Conservation (phyloP, 1,140 invertebrate species). For the Mizuhopecten yessoensis region DNA sequence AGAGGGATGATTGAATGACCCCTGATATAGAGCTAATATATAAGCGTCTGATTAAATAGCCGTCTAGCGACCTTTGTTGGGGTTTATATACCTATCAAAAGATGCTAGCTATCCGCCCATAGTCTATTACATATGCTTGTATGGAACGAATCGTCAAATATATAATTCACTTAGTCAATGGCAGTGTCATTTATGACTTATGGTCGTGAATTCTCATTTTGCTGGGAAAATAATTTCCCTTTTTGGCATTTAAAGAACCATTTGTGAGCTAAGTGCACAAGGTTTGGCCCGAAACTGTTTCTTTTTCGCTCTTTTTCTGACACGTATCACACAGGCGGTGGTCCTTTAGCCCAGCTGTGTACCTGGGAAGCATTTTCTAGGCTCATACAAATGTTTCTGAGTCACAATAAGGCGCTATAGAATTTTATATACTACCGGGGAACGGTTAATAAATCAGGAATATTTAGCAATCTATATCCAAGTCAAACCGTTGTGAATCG, state of each 20-base stretch:
- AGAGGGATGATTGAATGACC: not conserved
- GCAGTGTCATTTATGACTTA: not conserved
- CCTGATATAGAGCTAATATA: conserved; percentile 22
- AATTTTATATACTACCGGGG: not conserved
- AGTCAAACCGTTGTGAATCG: not conserved
- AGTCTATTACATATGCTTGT: not conserved
- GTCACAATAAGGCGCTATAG: not conserved
- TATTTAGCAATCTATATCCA: not conserved
- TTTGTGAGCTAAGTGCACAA: not conserved
- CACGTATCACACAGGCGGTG: not conserved
- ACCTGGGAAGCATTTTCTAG: not conserved
- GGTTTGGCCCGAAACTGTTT: not conserved
- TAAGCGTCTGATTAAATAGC: not conserved
- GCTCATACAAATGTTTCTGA: not conserved
- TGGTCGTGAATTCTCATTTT: conserved; percentile 4
- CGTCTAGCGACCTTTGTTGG: not conserved
- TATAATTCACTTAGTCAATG: not conserved
- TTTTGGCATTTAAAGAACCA: conserved; percentile 34
- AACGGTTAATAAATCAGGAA: not conserved
- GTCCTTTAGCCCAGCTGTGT: not conserved
- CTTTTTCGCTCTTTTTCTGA: not conserved
- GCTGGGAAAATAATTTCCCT: conserved; percentile 7
- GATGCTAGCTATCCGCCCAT: not conserved
- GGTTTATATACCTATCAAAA: not conserved
- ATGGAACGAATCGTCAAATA: conserved; percentile 12